Conservation (phyloP, 2,888 invertebrate species). For the Pseudococcus longispinus region DNA sequence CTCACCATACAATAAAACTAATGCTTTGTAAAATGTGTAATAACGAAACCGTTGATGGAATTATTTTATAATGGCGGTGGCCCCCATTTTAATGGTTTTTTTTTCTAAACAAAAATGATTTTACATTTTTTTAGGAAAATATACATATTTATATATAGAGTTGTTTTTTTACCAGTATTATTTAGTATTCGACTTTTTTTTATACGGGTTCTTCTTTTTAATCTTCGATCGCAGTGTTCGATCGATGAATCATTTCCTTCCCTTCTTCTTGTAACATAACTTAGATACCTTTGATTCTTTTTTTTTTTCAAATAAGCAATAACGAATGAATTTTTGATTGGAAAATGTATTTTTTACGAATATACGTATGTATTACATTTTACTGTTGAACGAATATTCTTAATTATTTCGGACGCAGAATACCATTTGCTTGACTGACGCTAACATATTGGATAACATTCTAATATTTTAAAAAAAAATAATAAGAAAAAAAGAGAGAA, state of each 20-base stretch:
- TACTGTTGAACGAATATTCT: slow-evolving; percentile 12
- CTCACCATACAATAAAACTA: not conserved
- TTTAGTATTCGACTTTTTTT: not conserved
- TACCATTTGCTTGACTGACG: not conserved
- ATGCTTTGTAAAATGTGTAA: slow-evolving; percentile 2
- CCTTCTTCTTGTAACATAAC: not conserved
- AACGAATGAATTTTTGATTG: slow-evolving; percentile 22
- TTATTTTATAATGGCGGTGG: not conserved
- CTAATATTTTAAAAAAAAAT: slow-evolving; percentile 19
- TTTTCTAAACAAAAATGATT: not conserved
- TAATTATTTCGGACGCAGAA: slow-evolving; percentile 25
- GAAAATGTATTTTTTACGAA: slow-evolving; percentile 35
- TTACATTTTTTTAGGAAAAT: slow-evolving; percentile 24
- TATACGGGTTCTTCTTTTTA: not conserved
- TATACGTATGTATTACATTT: slow-evolving; percentile 38
- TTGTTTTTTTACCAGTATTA: not conserved
- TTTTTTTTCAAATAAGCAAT: not conserved
- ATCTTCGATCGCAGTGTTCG: not conserved
- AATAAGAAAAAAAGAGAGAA: not conserved
- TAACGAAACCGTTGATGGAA: not conserved
- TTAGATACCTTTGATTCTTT: not conserved
- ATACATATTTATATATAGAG: not conserved
- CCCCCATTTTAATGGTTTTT: not conserved
- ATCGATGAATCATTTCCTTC: not conserved
- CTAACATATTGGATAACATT: slow-evolving; percentile 21